These are phyloP conservation scores for Callospermophilus lateralis DNA, from an alignment of 2,113 vertebrate species.

Conservation along the genomic window DNA sequence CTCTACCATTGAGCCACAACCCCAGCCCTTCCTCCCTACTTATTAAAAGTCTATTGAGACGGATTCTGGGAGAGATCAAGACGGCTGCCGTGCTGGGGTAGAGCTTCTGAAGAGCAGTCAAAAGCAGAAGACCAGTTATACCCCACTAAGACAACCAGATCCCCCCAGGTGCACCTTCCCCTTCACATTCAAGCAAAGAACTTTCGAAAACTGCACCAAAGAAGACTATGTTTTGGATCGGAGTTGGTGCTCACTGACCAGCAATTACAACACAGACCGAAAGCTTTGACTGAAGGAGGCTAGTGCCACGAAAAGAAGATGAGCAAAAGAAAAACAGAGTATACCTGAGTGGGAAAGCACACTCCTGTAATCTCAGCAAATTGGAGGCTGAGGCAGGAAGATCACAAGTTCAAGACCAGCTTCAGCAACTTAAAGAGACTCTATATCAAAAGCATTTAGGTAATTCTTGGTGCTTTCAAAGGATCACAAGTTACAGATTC, in stretches of 20 bases:
- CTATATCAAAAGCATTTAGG: neutral
- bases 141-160: no score
- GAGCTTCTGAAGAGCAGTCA: no score
- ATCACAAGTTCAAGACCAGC: no score
- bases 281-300: neutral
- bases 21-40: no score
- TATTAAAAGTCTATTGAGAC: no score
- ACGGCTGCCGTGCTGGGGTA: no score
- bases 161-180: constrained; percentile 68
- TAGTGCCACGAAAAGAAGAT: neutral
- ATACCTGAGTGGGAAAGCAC: neutral
- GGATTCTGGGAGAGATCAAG: no score
- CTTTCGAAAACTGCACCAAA: neutral
- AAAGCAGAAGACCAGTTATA: no score
- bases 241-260: constrained; percentile 75
- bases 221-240: constrained; percentile 53
- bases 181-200: neutral
- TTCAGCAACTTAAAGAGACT: neutral
- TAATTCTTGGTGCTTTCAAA: neutral
- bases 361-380: no score
- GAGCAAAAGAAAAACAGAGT: neutral
- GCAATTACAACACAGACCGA: constrained; percentile 30
- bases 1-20: no score
- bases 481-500: neutral
- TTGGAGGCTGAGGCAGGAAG: no score